Conservation (phyloP, 2,797 vertebrate genomes). For the Dryobates pubescens region DNA sequence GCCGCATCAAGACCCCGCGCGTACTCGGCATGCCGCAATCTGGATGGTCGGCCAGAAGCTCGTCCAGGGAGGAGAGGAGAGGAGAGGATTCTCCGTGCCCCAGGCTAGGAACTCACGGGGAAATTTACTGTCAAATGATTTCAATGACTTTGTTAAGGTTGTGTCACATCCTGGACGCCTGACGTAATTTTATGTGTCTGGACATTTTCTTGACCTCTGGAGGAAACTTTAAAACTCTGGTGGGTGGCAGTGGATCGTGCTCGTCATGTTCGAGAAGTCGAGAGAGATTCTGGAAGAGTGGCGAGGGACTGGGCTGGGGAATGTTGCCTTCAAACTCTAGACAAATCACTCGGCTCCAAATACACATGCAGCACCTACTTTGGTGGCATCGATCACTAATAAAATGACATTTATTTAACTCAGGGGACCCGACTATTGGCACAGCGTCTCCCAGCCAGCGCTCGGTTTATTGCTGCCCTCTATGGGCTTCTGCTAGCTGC, state of each 20-base stretch:
- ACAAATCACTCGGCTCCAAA: background rate
- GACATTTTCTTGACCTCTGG: conserved; percentile 75
- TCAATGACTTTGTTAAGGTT: conserved; percentile 82
- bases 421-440: background rate
- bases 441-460: background rate
- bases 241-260: conserved; percentile 28
- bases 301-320: background rate
- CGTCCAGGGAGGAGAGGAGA: conserved; percentile 50
- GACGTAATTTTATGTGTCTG: conserved; percentile 79
- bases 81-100: conserved; percentile 70
- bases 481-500: conserved; percentile 60
- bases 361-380: background rate
- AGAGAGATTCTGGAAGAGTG: background rate
- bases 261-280: conserved; percentile 13
- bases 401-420: conserved; percentile 37
- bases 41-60: conserved; percentile 70
- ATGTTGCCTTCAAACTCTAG: background rate
- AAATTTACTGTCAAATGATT: conserved; percentile 82
- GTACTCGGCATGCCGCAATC: conserved; percentile 49
- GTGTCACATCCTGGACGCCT: conserved; percentile 72
- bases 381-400: background rate
- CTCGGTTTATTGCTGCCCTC: conserved; percentile 77
- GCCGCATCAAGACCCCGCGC: conserved; percentile 67
- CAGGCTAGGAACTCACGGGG: conserved; percentile 77
- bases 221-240: conserved; percentile 70